A percentile compares a stretch with the other conserved stretches of the same genome.
These are phyloP conservation scores for Alloscopus bannaensis DNA, from an alignment of 2,888 invertebrate species.

Conservation along the genomic window DNA sequence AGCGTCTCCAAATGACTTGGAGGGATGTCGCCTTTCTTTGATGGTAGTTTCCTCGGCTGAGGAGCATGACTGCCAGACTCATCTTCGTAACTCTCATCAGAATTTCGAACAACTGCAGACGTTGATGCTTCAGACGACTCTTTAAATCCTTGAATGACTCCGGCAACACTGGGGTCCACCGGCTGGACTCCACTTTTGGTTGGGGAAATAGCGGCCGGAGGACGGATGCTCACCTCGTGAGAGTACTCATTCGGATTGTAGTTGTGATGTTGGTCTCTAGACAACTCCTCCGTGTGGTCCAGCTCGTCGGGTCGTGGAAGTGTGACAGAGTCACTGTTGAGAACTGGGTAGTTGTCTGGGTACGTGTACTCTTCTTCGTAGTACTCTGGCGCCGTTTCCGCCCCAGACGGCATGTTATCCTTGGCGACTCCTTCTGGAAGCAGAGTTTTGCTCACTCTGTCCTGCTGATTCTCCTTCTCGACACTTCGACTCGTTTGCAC, in stretches of 20 bases:
- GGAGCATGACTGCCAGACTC: constrained; percentile 50
- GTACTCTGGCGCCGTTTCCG: constrained; percentile 73
- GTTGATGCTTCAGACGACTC: constrained; percentile 47
- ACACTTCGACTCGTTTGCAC: constrained; percentile 92
- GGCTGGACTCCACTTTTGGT: constrained; percentile 32
- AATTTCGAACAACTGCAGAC: constrained; percentile 27
- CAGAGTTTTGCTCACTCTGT: constrained; percentile 86
- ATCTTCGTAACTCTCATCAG: constrained; percentile 49
- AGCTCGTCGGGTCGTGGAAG: constrained; percentile 10
- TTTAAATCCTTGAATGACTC: not conserved
- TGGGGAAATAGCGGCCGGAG: constrained; percentile 42
- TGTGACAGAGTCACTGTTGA: constrained; percentile 70
- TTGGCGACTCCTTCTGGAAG: constrained; percentile 76
- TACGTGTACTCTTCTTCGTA: constrained; percentile 72
- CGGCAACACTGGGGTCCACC: constrained; percentile 4
- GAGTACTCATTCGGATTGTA: constrained; percentile 52
- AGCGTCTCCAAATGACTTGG: constrained; percentile 63
- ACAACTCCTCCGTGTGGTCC: constrained; percentile 25
- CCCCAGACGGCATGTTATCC: constrained; percentile 66
- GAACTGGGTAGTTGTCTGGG: constrained; percentile 73
- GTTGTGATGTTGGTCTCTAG: constrained; percentile 34
- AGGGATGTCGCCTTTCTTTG: constrained; percentile 62
- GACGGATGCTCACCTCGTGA: constrained; percentile 50
- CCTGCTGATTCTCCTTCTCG: constrained; percentile 74
- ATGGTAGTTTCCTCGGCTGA: constrained; percentile 48